Evolutionary conservation across 2,888 invertebrate genomes (phyloP).

Genomic region (Formica aserva): DNA sequence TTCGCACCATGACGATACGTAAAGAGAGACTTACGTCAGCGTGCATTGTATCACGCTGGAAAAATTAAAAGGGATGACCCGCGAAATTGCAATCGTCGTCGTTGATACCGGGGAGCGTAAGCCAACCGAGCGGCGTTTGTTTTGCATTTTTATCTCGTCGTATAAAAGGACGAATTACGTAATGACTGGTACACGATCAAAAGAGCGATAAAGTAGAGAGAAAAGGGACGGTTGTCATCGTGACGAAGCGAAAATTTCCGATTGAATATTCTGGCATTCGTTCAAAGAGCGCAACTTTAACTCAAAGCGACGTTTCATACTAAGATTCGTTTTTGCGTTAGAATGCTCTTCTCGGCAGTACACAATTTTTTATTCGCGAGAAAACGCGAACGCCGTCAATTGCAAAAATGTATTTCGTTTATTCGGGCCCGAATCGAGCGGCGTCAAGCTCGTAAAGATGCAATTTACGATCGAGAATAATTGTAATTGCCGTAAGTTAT

Average conservation of each 20-base stretch:
- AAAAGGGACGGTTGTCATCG: constrained; percentile 16
- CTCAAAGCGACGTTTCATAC: neutral
- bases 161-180: constrained; percentile 8
- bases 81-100: constrained; percentile 68
- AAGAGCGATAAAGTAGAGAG: neutral
- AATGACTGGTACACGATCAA: constrained; percentile 15
- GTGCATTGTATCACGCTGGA: constrained; percentile 58
- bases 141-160: constrained; percentile 22
- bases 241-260: constrained; percentile 23
- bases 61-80: constrained; percentile 75
- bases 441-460: constrained; percentile 13
- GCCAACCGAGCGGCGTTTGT: neutral
- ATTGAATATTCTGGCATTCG: neutral
- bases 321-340: neutral
- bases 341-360: neutral
- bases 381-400: neutral
- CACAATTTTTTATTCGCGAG: constrained; percentile 4
- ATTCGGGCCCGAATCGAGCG: neutral
- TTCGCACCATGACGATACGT: constrained; percentile 63
- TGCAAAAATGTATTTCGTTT: neutral
- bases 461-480: constrained; percentile 23
- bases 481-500: constrained; percentile 31
- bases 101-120: constrained; percentile 10
- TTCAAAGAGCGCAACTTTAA: neutral
- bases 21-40: constrained; percentile 74